Base-by-base conservation (phyloP, 2,113 vertebrate genomes). In the Pangasianodon gigas region DNA sequence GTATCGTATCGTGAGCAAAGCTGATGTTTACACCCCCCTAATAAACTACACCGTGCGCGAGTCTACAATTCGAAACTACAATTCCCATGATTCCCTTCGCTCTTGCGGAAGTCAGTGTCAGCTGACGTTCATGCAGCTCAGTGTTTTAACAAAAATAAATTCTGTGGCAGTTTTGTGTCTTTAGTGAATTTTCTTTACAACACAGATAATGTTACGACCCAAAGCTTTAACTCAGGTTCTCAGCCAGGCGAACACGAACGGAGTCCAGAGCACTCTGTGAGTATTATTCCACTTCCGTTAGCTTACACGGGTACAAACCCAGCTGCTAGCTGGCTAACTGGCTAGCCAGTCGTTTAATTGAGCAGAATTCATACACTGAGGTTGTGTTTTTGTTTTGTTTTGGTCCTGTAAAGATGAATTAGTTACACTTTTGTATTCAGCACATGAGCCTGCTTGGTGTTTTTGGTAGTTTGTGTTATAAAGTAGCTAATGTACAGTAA, bases 221-320 rank as follows among this genome's bases (percentile, higher is more conserved):
- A 99, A 99, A 92, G 98, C 98, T 65, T 93, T 99, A 90, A 99
- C 98, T 85, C 98, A 99, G 94, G 98, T 99, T 77, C 96, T 99
- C 58, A 99, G 98, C 95, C 98, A 99, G 87, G 98, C 98, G 87
- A 99, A 99, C 95, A 99, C 98, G 2, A 97, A 96, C 91, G 98
- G 98, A 60, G 98, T 99, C 82, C 98, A 99, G 92, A 99, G 98
- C 95, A 99, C 98, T 3, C 94, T 99, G 98, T 99, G 93, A 99
- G 98, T 97, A 93, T 37, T 0, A 2, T 0, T 24, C 29, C 48
- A 14, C 9, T 46, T 46, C 80, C 84, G 87, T 79, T 84, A 88
- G 56, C 80, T 11, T 7, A 87, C 62, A 48, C 46, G n/a, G 4
- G 4, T 19, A 16, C n/a, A 90, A 90, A 71, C 0, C 8, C 8